phyloP scores from a whole-genome alignment of 1,140 invertebrate species.

The Elysia chlorotica region DNA sequence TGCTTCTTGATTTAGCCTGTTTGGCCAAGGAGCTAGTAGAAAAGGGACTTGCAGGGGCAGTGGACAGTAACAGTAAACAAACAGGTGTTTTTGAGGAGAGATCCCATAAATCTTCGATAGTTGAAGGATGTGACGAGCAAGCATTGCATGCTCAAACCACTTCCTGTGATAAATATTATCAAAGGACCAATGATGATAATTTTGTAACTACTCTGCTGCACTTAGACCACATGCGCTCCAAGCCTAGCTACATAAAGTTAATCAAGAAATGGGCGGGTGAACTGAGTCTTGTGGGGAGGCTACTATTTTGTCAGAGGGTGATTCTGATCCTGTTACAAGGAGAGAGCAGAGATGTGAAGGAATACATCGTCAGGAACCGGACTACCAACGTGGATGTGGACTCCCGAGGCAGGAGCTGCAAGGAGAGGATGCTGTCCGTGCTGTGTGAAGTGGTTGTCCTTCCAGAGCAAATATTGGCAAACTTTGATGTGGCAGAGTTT shows the following conservation, averaged over 20 bases:
- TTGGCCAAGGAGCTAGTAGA: too few species aligned
- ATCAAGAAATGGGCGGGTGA: slow-evolving; percentile 37
- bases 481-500: too few species aligned
- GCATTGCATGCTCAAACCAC: too few species aligned
- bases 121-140: too few species aligned
- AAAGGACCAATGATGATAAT: too few species aligned
- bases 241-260: slow-evolving; percentile 31
- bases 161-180: too few species aligned
- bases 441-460: slow-evolving; percentile 34
- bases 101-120: too few species aligned
- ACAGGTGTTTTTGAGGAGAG: too few species aligned
- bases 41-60: too few species aligned
- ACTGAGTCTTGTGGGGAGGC: slow-evolving; percentile 27
- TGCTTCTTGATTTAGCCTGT: too few species aligned
- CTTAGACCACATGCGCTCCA: slow-evolving; percentile 39
- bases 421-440: slow-evolving; percentile 39
- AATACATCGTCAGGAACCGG: slow-evolving; percentile 33
- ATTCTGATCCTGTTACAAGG: slow-evolving; percentile 39
- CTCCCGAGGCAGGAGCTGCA: slow-evolving; percentile 32
- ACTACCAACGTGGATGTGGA: slow-evolving; percentile 38
- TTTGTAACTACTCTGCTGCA: slow-evolving; percentile 26
- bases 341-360: slow-evolving; percentile 13
- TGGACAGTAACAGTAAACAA: too few species aligned
- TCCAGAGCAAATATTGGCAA: too few species aligned
- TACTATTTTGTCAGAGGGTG: slow-evolving; percentile 31